Conservation (phyloP, 2,797 vertebrate species). For the Enteromius viviparus region DNA sequence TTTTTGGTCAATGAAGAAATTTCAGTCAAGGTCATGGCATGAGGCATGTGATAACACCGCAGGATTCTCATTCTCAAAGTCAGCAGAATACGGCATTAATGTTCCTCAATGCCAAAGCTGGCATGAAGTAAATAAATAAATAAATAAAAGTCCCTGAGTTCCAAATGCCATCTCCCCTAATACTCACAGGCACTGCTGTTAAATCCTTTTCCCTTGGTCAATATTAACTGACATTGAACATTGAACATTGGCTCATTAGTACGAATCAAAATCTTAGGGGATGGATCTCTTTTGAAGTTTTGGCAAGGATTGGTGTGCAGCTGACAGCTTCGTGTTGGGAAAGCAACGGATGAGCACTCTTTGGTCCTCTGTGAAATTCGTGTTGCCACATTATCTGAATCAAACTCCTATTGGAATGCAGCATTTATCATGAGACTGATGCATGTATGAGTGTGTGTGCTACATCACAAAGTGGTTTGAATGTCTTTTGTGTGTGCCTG, state of each 20-base stretch:
- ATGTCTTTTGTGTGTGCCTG: slow-evolving; percentile 24
- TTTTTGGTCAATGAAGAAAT: background rate
- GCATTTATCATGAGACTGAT: slow-evolving; percentile 30
- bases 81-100: slow-evolving; percentile 38
- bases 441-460: slow-evolving; percentile 32
- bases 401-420: slow-evolving; percentile 56
- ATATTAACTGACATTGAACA: slow-evolving; percentile 44
- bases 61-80: slow-evolving; percentile 34
- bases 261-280: slow-evolving; percentile 50
- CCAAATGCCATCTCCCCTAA: slow-evolving; percentile 55
- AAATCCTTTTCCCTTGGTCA: slow-evolving; percentile 47
- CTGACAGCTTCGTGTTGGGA: slow-evolving; percentile 50
- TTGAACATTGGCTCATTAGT: slow-evolving; percentile 50
- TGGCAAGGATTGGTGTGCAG: slow-evolving; percentile 51
- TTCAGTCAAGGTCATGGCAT: slow-evolving; percentile 31
- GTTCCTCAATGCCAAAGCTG: slow-evolving; percentile 31
- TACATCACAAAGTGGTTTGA: slow-evolving; percentile 29
- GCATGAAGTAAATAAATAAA: slow-evolving; percentile 31
- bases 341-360: slow-evolving; percentile 35
- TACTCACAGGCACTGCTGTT: slow-evolving; percentile 43
- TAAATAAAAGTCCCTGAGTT: slow-evolving; percentile 33
- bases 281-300: slow-evolving; percentile 58
- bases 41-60: slow-evolving; percentile 27
- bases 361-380: slow-evolving; percentile 53
- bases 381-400: slow-evolving; percentile 58